Evolutionary conservation across 1,140 invertebrate genomes (phyloP).

Genomic region (Sinonovacula constricta): DNA sequence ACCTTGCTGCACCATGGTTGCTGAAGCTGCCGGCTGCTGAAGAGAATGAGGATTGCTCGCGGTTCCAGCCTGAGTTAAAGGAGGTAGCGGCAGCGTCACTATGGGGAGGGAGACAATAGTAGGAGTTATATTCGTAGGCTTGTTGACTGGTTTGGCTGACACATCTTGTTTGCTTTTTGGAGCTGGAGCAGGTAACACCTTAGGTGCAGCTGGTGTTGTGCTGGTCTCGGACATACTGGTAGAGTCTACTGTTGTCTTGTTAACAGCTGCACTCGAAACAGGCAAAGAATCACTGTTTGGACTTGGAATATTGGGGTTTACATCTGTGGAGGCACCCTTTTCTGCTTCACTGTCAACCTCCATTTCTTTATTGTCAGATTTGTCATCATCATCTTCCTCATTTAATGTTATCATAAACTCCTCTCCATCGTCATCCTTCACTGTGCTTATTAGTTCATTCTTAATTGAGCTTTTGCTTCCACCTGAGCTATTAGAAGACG

Average conservation of each 20-base stretch:
- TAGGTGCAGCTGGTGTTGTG: not conserved
- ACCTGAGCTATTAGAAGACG: not conserved
- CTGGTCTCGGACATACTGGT: not conserved
- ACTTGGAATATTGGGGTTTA: constrained; percentile 61
- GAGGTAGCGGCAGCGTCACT: not conserved
- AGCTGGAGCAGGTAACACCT: not conserved
- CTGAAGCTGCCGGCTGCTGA: not conserved
- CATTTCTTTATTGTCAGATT: constrained; percentile 52
- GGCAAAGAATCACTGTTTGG: not conserved
- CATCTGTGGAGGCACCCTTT: constrained; percentile 65
- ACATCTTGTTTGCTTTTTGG: not conserved
- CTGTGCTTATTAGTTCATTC: constrained; percentile 47
- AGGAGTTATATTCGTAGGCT: not conserved
- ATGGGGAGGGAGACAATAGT: not conserved
- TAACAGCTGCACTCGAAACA: not conserved
- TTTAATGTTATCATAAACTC: constrained; percentile 62
- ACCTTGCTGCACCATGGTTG: constrained; percentile 27
- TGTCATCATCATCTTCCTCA: constrained; percentile 52
- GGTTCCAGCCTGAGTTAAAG: too few relatives aligned
- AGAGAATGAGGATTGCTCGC: not conserved
- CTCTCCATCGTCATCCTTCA: constrained; percentile 58
- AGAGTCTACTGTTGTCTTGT: not conserved
- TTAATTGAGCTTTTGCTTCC: too few relatives aligned
- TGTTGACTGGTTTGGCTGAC: constrained; percentile 10
- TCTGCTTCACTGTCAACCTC: constrained; percentile 53